Conservation (phyloP, 2,797 vertebrate species). For the Fundulus diaphanus region DNA sequence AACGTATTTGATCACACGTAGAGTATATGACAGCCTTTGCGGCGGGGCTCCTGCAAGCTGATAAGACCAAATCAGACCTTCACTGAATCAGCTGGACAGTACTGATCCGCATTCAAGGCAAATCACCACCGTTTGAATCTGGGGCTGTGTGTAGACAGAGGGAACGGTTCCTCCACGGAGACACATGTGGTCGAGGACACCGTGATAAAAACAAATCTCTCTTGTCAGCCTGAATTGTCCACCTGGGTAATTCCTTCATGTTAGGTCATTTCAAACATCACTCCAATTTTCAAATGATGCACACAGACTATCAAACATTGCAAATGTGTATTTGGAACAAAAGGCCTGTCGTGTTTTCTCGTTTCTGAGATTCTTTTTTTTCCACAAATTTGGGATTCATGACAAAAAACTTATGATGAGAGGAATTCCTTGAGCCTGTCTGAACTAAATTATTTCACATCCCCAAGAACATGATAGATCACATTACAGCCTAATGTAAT, state of each 20-base stretch:
- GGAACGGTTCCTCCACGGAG: not conserved
- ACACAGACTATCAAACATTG: constrained; percentile 37
- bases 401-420: constrained; percentile 15
- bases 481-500: constrained; percentile 43
- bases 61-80: constrained; percentile 19
- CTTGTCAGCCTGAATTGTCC: constrained; percentile 5
- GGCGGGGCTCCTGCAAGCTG: not conserved
- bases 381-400: constrained; percentile 8
- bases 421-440: constrained; percentile 8
- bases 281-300: constrained; percentile 35
- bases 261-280: constrained; percentile 22
- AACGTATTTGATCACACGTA: not conserved
- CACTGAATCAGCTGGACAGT: constrained; percentile 13
- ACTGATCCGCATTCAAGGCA: constrained; percentile 18
- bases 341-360: constrained; percentile 15
- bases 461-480: constrained; percentile 22
- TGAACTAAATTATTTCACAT: constrained; percentile 31
- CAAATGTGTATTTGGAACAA: constrained; percentile 33
- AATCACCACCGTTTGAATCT: constrained; percentile 29
- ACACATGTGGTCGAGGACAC: not conserved
- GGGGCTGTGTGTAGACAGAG: constrained; percentile 24
- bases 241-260: constrained; percentile 13
- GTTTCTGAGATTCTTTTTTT: constrained; percentile 27
- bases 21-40: not conserved
- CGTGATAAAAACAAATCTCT: not conserved